These are phyloP conservation scores for Atta colombica DNA, from an alignment of 1,140 invertebrate genomes.

Conservation along the genomic window DNA sequence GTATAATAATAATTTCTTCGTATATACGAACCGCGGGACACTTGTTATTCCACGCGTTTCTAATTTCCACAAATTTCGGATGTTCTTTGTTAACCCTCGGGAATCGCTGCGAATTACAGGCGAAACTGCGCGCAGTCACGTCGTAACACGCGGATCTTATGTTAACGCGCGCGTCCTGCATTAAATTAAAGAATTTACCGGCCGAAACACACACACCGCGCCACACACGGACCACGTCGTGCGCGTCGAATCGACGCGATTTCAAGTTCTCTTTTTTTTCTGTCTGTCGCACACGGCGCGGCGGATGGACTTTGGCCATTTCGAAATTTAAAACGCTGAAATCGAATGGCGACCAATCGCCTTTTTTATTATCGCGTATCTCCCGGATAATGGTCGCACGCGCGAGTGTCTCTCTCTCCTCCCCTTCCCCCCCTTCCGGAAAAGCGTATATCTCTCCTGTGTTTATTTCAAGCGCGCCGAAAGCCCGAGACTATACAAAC, in stretches of 20 bases:
- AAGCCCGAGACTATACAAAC: conserved; percentile 29
- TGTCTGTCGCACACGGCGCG: background rate
- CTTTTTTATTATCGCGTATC: conserved; percentile 72
- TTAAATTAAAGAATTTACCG: conserved; percentile 37
- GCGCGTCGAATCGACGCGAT: conserved; percentile 45
- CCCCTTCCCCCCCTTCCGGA: background rate
- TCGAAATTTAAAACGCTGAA: conserved; percentile 59
- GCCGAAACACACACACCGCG: background rate
- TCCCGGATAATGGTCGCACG: conserved; percentile 62
- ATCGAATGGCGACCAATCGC: conserved; percentile 12
- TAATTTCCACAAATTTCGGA: conserved; percentile 33
- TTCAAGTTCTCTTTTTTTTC: background rate
- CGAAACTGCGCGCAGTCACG: background rate
- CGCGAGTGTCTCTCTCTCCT: conserved; percentile 29
- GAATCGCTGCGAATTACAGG: conserved; percentile 9
- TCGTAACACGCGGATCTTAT: conserved; percentile 37
- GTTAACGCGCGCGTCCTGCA: background rate
- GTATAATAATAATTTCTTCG: conserved; percentile 17
- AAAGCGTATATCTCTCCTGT: conserved; percentile 25
- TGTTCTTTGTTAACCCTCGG: background rate
- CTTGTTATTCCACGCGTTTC: conserved; percentile 14
- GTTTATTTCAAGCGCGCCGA: conserved; percentile 37
- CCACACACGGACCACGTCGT: background rate
- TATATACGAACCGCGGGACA: background rate
- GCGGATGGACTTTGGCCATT: conserved; percentile 61